Evolutionary conservation across 37 sponge, comb jelly and placozoan genomes (phyloP).

Genomic region (Aplysina aerophoba): DNA sequence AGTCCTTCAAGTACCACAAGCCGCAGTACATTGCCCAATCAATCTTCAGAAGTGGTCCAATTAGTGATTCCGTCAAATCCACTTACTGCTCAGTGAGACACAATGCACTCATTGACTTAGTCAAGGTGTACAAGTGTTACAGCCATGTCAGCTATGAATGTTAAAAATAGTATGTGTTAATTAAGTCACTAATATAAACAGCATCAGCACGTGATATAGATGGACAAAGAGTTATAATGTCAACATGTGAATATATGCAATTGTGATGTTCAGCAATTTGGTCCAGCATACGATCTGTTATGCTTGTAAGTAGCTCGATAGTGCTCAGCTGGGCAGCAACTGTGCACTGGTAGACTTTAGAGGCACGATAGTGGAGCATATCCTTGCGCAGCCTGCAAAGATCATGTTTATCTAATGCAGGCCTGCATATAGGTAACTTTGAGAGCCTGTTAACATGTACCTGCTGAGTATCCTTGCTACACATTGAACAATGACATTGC

Average conservation of each 20-base stretch:
- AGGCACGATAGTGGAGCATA: not conserved
- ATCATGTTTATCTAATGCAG: not conserved
- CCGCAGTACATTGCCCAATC: too few relatives aligned
- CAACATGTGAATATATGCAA: not conserved
- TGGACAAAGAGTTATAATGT: not conserved
- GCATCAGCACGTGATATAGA: not conserved
- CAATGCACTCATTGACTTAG: too few relatives aligned
- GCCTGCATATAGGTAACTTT: not conserved
- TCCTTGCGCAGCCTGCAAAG: not conserved
- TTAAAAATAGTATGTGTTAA: too few relatives aligned
- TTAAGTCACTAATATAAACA: not conserved
- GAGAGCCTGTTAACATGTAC: too few relatives aligned
- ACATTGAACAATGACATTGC: not conserved
- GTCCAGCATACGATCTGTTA: not conserved
- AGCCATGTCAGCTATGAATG: too few relatives aligned
- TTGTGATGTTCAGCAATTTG: not conserved
- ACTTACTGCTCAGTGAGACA: too few relatives aligned
- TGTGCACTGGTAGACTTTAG: not conserved
- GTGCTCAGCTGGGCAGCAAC: not conserved
- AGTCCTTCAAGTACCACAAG: too few relatives aligned
- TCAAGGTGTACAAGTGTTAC: too few relatives aligned
- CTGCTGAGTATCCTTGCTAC: too few relatives aligned
- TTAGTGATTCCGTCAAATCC: too few relatives aligned
- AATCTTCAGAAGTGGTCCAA: too few relatives aligned
- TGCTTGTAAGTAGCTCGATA: not conserved